Evolutionary conservation across 2,113 vertebrate genomes (phyloP), one percentile per base, ranked within the genome.

Genomic region (Chaetura pelagica): DNA sequence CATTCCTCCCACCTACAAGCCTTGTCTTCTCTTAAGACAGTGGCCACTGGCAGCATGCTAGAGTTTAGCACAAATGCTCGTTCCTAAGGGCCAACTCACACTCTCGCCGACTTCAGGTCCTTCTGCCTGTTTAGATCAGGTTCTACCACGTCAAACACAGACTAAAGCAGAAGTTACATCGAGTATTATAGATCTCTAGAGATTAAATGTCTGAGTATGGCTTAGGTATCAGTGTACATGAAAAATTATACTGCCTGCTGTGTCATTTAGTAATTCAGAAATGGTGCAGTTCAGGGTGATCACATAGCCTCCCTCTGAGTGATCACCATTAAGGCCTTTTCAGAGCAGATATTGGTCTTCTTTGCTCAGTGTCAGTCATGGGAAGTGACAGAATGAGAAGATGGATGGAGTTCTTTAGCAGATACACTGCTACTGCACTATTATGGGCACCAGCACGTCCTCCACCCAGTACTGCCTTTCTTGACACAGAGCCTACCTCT

Each of bases 361-460:
- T 58, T 71, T 40, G 32, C 13, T 17, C 12, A 20, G 7, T 32
- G 20, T 44, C 13, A 19, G 23, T 18, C 9, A 7, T 6, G 11
- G 30, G 5, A 49, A 49, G 16, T 46, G 52, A 15, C 20, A 58
- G 51, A 42, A 30, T 10, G 22, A 32, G 18, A 72, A 72, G 54
- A 46, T 9, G 10, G 18, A 40, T 19, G 34, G 21, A 72, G 6
- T 26, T 52, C 35, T 23, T 3, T 4, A 38, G 13, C 4, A 62
- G 29, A 57, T 0, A 4, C 19, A 15, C 35, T 8, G 46, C 6
- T 6, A 15, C 16, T 7, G 11, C 7, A 44, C 4, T 10, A 21
- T 34, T 20, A 27, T 51, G 38, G 10, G 5, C 24, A n/a, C 19
- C 13, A 55, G 32, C 18, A 8, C 0, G 5, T 81, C 38, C 32